Conservation (phyloP, 2,113 vertebrate genomes). For the Corythaeola cristata region DNA sequence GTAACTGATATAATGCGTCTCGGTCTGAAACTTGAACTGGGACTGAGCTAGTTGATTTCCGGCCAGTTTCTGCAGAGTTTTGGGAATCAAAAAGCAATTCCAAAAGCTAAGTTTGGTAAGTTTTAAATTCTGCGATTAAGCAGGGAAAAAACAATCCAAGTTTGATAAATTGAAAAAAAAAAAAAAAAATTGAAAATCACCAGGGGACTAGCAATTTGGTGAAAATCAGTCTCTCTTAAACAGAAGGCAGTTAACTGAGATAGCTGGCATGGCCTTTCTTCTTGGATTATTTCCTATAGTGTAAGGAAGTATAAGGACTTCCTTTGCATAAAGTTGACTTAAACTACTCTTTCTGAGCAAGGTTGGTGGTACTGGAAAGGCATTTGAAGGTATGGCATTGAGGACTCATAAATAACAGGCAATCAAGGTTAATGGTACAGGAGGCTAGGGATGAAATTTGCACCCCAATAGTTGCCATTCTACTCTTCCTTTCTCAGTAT, state of each 20-base stretch:
- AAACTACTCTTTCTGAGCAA: not conserved
- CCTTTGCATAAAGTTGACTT: not conserved
- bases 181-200: not conserved
- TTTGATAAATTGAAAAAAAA: not conserved
- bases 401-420: not conserved
- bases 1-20: not conserved
- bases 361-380: not conserved
- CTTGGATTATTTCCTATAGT: not conserved
- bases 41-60: not conserved
- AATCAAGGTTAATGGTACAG: not conserved
- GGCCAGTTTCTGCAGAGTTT: not conserved
- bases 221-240: not conserved
- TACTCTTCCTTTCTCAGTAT: not conserved
- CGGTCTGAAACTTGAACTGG: not conserved
- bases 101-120: not conserved
- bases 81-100: not conserved
- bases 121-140: not conserved
- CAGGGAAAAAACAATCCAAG: rapidly evolving
- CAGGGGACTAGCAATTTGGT: not conserved
- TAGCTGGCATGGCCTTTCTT: not conserved
- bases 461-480: not conserved
- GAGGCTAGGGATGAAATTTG: not conserved
- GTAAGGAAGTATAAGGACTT: not conserved
- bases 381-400: rapidly evolving
- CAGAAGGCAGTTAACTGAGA: not conserved